Base-by-base conservation (phyloP, 2,888 invertebrate genomes). In the Tachina grossa region DNA sequence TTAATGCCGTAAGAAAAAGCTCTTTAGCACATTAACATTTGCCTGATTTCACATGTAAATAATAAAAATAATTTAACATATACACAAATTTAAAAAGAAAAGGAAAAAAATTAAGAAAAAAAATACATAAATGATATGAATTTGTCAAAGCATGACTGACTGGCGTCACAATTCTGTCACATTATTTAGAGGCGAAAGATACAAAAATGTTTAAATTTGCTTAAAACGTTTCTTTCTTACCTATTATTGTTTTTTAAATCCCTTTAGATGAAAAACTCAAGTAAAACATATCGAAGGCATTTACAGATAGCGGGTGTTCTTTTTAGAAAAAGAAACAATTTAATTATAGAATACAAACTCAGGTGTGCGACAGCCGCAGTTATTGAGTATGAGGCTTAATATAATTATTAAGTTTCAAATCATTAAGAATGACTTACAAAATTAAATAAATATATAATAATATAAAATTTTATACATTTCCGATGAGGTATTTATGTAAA, bases 161-260 rank as follows among this genome's bases (percentile, higher is more conserved):
- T 87, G 85, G 85, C 87, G 84, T 85, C 87, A 83, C 80, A 85
- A 78, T 81, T 85, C 87, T 87, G 85, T 85, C 85, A 85, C 80
- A 84, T 79, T 53, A 75, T 75, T 79, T 65, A 74, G 49, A 47
- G 47, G 41, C 69, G 75, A 78, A 39, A 57, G 41, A 69, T 63
- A 57, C 53, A 71, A 11, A 59, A 41, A 66, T 71, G 65, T 66
- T 31, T 63, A 47, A 57, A 14, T 78, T 51, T 43, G 55, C 13
- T 47, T 72, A 51, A 71, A 57, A 53, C 47, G n/a, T 43, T 63
- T 80, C 59, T 61, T 78, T 69, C 49, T 49, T 49, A 49, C 19
- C 47, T 61, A 45, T 74, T 61, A 45, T 75, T 69, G n/a, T 57
- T 76, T 53, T 41, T 31, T 53, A 80, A 80, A 65, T 71, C 71